Evolutionary conservation across 1,140 invertebrate species (phyloP), one percentile per base, ranked within the genome.

Genomic region (Magallana angulata): DNA sequence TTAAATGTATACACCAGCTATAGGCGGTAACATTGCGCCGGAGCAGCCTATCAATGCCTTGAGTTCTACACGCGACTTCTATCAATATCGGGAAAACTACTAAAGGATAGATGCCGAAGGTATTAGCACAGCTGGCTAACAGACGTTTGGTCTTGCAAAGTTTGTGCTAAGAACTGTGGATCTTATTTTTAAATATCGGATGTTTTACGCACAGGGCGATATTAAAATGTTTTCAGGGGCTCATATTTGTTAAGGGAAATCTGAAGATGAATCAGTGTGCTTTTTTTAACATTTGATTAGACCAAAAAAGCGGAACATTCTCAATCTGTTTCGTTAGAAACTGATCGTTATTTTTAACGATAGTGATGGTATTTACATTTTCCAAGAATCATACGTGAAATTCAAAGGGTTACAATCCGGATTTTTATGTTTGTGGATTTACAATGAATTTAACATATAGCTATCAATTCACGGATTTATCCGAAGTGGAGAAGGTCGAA

Each of bases 71-170:
- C 68, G 9, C 24, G 30, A 4, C 68, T 76, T 18, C 6, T 76
- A 76, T 76, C 68, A 30, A 76, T 76, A 76, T 36, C 12, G 68
- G 68, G 68, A 36, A 76, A 76, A 30, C 24, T 30, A 76, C 24
- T 30, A 11, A 30, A 30, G 68, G 68, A 76, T 76, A 30, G 14
- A 12, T n/a, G n/a, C 68, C 68, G 8, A 36, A 5, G 30, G 68
- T 76, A 76, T 76, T 48, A 30, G 24, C 68, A 30, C 68, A 76
- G 68, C 24, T 76, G 68, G 68, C 24, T 11, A 30, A 76, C 24
- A 76, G 24, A 76, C 24, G 68, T 30, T 30, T 11, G 12, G 68
- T 76, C 68, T 76, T 24, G 11, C 30, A 1, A 36, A 76, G 24
- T 76, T 76, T 30, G 14, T 76, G 1, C 12, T 76, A 36, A 76